A percentile compares a stretch with the other conserved stretches of the same genome.
phyloP scores from a whole-genome alignment of 2,113 vertebrate genomes.

The Osmerus eperlanus region DNA sequence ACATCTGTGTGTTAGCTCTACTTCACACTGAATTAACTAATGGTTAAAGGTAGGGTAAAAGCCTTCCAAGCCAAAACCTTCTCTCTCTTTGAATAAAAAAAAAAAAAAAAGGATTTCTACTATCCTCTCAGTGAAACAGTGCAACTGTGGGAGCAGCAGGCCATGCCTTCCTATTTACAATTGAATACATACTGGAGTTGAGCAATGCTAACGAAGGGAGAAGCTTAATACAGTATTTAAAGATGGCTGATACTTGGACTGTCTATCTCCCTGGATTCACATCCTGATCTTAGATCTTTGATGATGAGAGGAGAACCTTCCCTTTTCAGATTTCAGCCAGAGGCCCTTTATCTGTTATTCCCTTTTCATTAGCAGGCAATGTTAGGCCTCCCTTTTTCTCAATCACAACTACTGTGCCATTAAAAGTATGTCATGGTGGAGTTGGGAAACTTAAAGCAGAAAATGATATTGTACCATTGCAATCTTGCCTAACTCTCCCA shows the following conservation, averaged over 20 bases:
- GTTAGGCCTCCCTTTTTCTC: constrained; percentile 6
- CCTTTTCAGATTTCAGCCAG: neutral
- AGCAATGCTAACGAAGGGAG: neutral
- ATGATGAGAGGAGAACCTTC: neutral
- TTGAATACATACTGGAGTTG: constrained; percentile 30
- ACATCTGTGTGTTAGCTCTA: constrained; percentile 46
- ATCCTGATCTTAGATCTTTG: neutral
- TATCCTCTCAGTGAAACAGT: neutral
- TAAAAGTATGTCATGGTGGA: constrained; percentile 12
- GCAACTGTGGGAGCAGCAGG: neutral
- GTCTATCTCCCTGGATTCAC: neutral
- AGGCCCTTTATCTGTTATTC: constrained; percentile 10
- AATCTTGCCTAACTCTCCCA: too few relatives aligned
- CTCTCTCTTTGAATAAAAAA: constrained; percentile 6
- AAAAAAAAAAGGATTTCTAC: constrained; percentile 30
- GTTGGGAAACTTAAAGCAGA: too few relatives aligned
- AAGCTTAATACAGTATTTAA: neutral
- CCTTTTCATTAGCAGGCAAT: constrained; percentile 5
- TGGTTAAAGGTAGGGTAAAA: constrained; percentile 28
- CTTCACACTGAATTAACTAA: constrained; percentile 45
- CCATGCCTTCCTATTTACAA: neutral
- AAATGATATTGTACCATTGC: too few relatives aligned
- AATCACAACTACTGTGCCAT: constrained; percentile 19
- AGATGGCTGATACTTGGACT: neutral
- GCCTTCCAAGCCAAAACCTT: constrained; percentile 14